phyloP scores from a whole-genome alignment of 1,140 invertebrate genomes.

The Pseudobourletiella spinata region DNA sequence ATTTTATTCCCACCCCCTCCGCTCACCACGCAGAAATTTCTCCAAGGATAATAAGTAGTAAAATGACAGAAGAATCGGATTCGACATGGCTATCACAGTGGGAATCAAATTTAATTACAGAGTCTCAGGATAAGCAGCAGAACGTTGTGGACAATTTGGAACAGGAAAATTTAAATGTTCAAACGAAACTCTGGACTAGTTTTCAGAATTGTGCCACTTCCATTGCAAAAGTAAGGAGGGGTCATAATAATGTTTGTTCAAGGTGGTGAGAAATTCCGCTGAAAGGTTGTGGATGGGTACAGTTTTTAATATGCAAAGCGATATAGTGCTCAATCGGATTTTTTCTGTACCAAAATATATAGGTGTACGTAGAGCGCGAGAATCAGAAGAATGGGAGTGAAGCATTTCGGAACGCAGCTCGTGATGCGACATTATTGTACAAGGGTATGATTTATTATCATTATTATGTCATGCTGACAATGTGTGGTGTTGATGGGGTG shows the following conservation, averaged over 20 bases:
- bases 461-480: neutral
- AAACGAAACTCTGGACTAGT: constrained; percentile 5
- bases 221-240: constrained; percentile 20
- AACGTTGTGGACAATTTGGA: neutral
- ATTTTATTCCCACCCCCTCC: too few species aligned
- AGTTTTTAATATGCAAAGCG: too few species aligned
- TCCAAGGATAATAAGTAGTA: too few species aligned
- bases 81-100: neutral
- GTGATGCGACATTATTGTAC: constrained; percentile 16
- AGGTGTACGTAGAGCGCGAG: constrained; percentile 15
- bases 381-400: constrained; percentile 6
- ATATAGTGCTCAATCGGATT: too few species aligned
- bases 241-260: too few species aligned
- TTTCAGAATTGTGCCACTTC: constrained; percentile 21
- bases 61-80: neutral
- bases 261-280: too few species aligned
- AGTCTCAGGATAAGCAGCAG: neutral
- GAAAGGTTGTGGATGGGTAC: too few species aligned
- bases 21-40: too few species aligned
- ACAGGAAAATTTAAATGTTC: constrained; percentile 2
- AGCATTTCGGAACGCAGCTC: constrained; percentile 12
- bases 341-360: too few species aligned
- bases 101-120: neutral
- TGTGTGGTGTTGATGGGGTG: neutral
- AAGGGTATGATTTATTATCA: constrained; percentile 11